Base-by-base conservation (phyloP, 30 jellyfish, hydroid and myxozoan genomes). In the Turritopsis dohrnii region DNA sequence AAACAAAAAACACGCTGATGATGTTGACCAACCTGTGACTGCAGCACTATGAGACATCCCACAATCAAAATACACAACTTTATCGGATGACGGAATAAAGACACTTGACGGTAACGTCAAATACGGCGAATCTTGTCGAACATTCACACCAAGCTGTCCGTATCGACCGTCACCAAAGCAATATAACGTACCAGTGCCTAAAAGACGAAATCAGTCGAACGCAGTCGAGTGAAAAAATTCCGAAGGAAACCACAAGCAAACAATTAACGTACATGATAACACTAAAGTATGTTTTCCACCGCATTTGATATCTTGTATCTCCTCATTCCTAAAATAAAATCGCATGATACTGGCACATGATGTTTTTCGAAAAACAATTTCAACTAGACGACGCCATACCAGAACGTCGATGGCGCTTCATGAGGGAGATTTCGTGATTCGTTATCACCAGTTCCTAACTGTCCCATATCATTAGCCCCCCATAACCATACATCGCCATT, bases 1-100 rank as follows among this genome's bases (percentile, higher is more conserved):
- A n/a, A n/a, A n/a, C n/a, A n/a, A n/a, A n/a, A n/a, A n/a, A n/a
- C n/a, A n/a, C n/a, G n/a, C n/a, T n/a, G n/a, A n/a, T n/a, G n/a
- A n/a, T n/a, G n/a, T n/a, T n/a, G 1, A 7, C 72, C 21, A 21
- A 94, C 99, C 99, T 81, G 96, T 76, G 7, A 94, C 83, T 1
- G 99, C 99, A 0, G 99, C 99, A 18, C 97, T 94, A 65, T 94
- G 99, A 26, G 85, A 87, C 23, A 93, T 87, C 4, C 99, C 99
- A 79, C 97, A 94, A 54, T 80, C 94, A 53, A 94, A 83, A 31
- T 85, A 89, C 29, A 73, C 76, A 30, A 89, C 83, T 81, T 94
- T 94, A 18, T 83, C 54, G 9, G 84, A 89, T 23, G 82, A 65
- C 31, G 88, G 85, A 7, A 89, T 88, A 13, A 94, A 94, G 21